phyloP scores from a whole-genome alignment of 2,113 vertebrate species.

The Procavia capensis region DNA sequence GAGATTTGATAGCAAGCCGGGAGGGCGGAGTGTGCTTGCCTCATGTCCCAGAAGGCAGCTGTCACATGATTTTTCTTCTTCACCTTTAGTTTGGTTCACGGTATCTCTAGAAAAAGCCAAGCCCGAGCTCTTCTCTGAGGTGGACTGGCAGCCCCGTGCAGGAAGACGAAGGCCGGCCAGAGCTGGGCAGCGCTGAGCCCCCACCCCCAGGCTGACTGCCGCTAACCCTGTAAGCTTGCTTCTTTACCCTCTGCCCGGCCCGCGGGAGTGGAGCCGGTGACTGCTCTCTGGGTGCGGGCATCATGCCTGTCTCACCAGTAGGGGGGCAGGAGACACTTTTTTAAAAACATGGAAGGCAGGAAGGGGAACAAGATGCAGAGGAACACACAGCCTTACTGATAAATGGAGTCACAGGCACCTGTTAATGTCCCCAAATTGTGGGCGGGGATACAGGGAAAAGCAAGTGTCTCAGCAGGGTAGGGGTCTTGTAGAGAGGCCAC shows the following conservation, averaged over 20 bases:
- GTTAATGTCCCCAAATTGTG: neutral
- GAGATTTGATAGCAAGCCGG: neutral
- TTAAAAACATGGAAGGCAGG: neutral
- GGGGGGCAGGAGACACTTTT: conserved; percentile 64
- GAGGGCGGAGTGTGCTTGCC: neutral
- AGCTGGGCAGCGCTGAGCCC: conserved; percentile 48
- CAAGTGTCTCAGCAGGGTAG: neutral
- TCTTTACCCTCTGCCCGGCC: conserved; percentile 42
- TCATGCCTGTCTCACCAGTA: conserved; percentile 51
- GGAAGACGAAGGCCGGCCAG: conserved; percentile 68
- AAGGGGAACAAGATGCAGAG: neutral
- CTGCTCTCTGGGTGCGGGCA: neutral
- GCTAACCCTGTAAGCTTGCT: conserved; percentile 53
- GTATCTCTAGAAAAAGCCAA: conserved; percentile 74
- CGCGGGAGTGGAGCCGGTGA: neutral
- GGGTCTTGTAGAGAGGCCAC: neutral
- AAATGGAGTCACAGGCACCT: rapidly evolving
- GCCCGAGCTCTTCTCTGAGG: conserved; percentile 50
- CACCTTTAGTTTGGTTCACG: conserved; percentile 64
- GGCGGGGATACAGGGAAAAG: neutral
- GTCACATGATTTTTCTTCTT: conserved; percentile 70
- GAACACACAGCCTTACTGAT: neutral
- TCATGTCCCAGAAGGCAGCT: conserved; percentile 24
- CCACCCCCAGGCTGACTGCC: conserved; percentile 9
- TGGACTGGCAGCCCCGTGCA: conserved; percentile 62